Conservation (phyloP, 30 jellyfish, hydroid and myxozoan species). For the Chrysaora quinquecirrha region DNA sequence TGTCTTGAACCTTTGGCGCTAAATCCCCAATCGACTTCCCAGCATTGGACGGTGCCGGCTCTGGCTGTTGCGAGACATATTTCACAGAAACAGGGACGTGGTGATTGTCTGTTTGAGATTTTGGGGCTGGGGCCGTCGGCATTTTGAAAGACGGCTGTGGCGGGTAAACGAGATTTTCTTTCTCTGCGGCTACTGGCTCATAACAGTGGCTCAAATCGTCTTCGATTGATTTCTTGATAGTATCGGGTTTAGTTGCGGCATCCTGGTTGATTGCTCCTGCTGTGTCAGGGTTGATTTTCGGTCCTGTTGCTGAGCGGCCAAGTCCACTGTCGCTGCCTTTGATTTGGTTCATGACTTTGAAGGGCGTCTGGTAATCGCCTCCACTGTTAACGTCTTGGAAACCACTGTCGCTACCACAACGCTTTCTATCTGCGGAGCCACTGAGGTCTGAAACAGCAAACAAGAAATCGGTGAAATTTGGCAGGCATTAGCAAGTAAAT, state of each 20-base stretch:
- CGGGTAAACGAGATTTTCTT: neutral
- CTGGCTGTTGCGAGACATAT: neutral
- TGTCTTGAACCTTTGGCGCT: neutral
- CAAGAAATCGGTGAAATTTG: too few species aligned
- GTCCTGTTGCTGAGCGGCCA: too few species aligned
- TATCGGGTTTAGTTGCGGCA: neutral
- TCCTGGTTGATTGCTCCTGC: too few species aligned
- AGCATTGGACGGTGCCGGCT: neutral
- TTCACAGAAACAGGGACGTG: neutral
- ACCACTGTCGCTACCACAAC: slow-evolving; percentile 58
- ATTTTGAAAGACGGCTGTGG: slow-evolving; percentile 26
- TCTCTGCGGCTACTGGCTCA: neutral
- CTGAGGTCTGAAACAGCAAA: too few species aligned
- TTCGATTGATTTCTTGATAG: neutral
- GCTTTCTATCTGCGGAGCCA: slow-evolving; percentile 13
- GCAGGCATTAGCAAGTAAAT: too few species aligned
- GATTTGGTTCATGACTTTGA: too few species aligned
- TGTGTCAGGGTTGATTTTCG: neutral
- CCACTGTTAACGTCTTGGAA: slow-evolving; percentile 22
- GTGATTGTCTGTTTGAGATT: neutral
- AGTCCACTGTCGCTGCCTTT: too few species aligned
- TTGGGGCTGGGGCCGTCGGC: slow-evolving; percentile 24
- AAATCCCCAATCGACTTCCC: neutral
- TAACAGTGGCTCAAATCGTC: neutral
- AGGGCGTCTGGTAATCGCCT: neutral